Percentiles rank a stretch among this genome's conserved stretches.
Evolutionary conservation across 2,888 invertebrate species (phyloP).

Genomic region (Agriopis aurantiaria): DNA sequence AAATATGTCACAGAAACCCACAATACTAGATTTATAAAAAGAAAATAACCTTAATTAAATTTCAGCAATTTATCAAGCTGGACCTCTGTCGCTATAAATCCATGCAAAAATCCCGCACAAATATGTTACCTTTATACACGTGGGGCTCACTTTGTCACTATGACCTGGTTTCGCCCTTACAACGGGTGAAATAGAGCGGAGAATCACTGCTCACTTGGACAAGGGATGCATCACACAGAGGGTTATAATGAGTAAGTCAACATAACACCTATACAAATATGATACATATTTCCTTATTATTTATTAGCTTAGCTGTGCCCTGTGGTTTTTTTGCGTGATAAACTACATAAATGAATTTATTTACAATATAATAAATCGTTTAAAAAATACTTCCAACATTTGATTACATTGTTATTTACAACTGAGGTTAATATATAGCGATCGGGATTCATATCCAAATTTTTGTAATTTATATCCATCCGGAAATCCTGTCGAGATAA

Average conservation of each 20-base stretch:
- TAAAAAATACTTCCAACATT: too few relatives aligned
- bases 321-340: too few relatives aligned
- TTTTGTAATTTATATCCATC: too few relatives aligned
- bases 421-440: too few relatives aligned
- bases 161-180: slow-evolving; percentile 32
- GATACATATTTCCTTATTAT: too few relatives aligned
- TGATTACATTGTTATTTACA: too few relatives aligned
- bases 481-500: too few relatives aligned
- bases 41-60: slow-evolving; percentile 26
- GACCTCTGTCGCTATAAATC: slow-evolving; percentile 41
- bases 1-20: not conserved
- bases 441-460: too few relatives aligned
- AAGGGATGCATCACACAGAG: slow-evolving; percentile 21
- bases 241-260: slow-evolving; percentile 9
- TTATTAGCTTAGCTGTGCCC: too few relatives aligned
- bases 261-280: too few relatives aligned
- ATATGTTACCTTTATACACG: slow-evolving; percentile 21
- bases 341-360: too few relatives aligned
- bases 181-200: slow-evolving; percentile 34
- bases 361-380: too few relatives aligned
- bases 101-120: slow-evolving; percentile 31
- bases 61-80: slow-evolving; percentile 33
- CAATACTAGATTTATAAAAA: slow-evolving; percentile 3
- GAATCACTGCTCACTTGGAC: slow-evolving; percentile 34
- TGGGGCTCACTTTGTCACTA: slow-evolving; percentile 28